These are phyloP conservation scores for Xenopus petersii DNA, from an alignment of 2,797 vertebrate genomes.

Conservation along the genomic window DNA sequence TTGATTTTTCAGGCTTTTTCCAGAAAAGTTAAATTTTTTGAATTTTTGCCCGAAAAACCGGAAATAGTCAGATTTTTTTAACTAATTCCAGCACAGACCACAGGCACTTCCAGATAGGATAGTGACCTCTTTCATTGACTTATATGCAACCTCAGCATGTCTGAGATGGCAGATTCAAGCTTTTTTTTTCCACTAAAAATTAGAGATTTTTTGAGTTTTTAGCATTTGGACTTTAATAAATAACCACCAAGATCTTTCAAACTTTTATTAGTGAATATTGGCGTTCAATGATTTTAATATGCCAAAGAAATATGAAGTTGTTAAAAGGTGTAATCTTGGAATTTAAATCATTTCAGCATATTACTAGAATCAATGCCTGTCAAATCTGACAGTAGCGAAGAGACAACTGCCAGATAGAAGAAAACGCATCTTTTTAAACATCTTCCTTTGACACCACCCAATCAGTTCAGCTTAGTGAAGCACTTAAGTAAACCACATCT, in stretches of 20 bases:
- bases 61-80: no score
- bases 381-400: slow-evolving; percentile 14
- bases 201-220: no score
- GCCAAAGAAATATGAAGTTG: neutral
- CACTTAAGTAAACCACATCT: slow-evolving; percentile 15
- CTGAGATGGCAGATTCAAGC: no score
- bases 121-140: no score
- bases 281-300: neutral
- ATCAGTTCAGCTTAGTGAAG: slow-evolving; percentile 26
- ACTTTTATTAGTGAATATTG: neutral
- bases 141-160: no score
- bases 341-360: slow-evolving; percentile 2
- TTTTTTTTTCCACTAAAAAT: no score
- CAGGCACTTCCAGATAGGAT: no score
- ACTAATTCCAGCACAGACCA: no score
- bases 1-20: no score
- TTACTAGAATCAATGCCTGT: slow-evolving; percentile 24
- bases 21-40: no score
- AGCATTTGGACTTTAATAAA: neutral
- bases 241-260: neutral
- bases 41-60: no score
- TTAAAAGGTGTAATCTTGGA: slow-evolving; percentile 3
- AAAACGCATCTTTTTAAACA: slow-evolving; percentile 18
- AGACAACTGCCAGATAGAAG: slow-evolving; percentile 13
- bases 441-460: slow-evolving; percentile 16